Base-by-base conservation (phyloP, 2,113 vertebrate species). In the Microtus richardsoni region DNA sequence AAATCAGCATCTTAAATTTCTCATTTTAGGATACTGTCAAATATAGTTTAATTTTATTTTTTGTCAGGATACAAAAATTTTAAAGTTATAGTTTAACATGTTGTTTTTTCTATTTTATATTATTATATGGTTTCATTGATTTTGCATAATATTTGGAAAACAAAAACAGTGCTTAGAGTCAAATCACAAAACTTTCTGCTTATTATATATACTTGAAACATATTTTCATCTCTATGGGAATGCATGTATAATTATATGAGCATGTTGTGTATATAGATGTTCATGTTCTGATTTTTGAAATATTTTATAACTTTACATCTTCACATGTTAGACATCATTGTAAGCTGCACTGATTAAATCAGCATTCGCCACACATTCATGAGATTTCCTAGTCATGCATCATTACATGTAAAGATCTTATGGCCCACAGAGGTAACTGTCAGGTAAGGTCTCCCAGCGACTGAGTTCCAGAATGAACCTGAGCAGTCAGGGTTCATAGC, bases 191-290 rank as follows among this genome's bases (percentile, higher is more conserved):
- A 79, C 68, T 87, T 83, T 97, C n/a, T 91, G 9, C 41, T 73
- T 80, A 44, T 88, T 60, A 70, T 52, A 54, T 62, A 93, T 66
- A 83, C n/a, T 54, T 87, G 75, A 92, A 95, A 97, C 64, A 74
- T 41, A 60, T 60, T 83, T 94, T 75, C 12, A 0, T 64, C 33
- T n/a, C 10, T 44, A 0, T 60, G 49, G 82, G 24, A 75, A 19
- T 26, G 26, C 4, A 2, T 13, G n/a, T 14, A 4, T 26, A 79
- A 30, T 64, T 75, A 64, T 8, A 19, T 12, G 58, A 71, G 28
- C 3, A 13, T 64, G 71, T 4, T 88, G 2, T 58, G 41, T 85
- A 5, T 60, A 5, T 85, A 5, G 52, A 7, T 13, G 36, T 36
- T 41, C 17, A 17, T 49, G 12, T 19, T 85, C 21, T 85, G 80